Conservation (phyloP, 1,140 invertebrate genomes). For the Drosophila nikananu region DNA sequence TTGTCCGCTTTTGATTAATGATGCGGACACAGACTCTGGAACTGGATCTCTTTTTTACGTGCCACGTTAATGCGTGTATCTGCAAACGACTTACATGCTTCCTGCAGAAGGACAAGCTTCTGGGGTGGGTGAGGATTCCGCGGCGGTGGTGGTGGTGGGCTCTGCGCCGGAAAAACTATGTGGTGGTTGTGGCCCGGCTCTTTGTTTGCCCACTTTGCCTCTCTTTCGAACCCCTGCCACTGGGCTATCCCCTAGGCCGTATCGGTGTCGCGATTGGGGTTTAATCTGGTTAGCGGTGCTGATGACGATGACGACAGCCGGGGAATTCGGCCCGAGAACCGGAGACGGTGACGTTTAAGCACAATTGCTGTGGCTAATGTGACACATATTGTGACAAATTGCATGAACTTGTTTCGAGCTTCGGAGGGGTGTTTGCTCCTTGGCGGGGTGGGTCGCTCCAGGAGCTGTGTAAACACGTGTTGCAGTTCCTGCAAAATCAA, state of each 20-base stretch:
- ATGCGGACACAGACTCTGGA: slow-evolving; percentile 35
- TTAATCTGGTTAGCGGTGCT: slow-evolving; percentile 79
- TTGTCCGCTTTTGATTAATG: slow-evolving; percentile 72
- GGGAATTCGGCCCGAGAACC: slow-evolving; percentile 12
- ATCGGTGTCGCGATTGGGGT: slow-evolving; percentile 79
- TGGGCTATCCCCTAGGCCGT: slow-evolving; percentile 30
- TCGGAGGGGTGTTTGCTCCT: slow-evolving; percentile 5
- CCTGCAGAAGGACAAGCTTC: slow-evolving; percentile 7
- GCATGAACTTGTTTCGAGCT: slow-evolving; percentile 53
- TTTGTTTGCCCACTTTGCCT: slow-evolving; percentile 69
- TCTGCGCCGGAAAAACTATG: slow-evolving; percentile 22
- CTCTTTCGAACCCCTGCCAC: slow-evolving; percentile 12
- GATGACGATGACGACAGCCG: slow-evolving; percentile 43
- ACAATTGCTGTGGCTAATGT: slow-evolving; percentile 85
- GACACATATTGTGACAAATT: slow-evolving; percentile 86
- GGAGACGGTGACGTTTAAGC: slow-evolving; percentile 64
- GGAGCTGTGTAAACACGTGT: slow-evolving; percentile 72
- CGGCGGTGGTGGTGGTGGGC: slow-evolving; percentile 26
- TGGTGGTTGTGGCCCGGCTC: slow-evolving; percentile 37
- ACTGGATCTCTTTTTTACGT: slow-evolving; percentile 48
- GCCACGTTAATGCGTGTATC: slow-evolving; percentile 56
- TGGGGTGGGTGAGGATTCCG: slow-evolving; percentile 27
- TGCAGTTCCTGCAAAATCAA: slow-evolving; percentile 50
- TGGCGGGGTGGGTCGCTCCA: slow-evolving; percentile 27
- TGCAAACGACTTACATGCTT: slow-evolving; percentile 56